A percentile compares a stretch with the other conserved stretches of the same genome.
These are phyloP conservation scores for Chitala chitala DNA, from an alignment of 2,113 vertebrate species.

Conservation along the genomic window DNA sequence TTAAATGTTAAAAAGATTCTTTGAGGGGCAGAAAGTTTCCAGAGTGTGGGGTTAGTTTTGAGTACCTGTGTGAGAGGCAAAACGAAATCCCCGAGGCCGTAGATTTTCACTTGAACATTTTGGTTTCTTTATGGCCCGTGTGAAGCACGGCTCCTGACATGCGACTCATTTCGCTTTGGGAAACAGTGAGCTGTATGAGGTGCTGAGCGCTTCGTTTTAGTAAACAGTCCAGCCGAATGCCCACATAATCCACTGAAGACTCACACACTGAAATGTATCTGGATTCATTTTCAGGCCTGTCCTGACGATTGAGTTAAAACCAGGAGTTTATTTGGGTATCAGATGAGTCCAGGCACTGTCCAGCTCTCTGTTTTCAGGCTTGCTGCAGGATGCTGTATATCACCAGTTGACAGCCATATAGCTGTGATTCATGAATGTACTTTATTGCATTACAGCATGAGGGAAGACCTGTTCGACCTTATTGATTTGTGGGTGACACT, in stretches of 20 bases:
- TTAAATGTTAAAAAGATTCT: not conserved
- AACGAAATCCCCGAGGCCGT: not conserved
- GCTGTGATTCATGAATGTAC: not conserved
- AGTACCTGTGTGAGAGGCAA: not conserved
- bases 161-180: not conserved
- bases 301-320: not conserved
- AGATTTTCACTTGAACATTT: not conserved
- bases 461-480: no score
- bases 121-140: not conserved
- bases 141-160: not conserved
- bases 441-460: not conserved
- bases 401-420: not conserved
- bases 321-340: not conserved
- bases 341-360: not conserved
- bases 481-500: no score
- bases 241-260: slow-evolving; percentile 2
- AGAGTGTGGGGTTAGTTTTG: not conserved
- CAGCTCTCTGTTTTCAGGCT: not conserved
- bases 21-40: not conserved
- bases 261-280: slow-evolving; percentile 8
- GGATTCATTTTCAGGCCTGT: not conserved
- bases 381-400: not conserved
- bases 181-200: not conserved
- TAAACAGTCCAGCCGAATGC: not conserved
- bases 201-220: slow-evolving; percentile 21